Conservation (phyloP, 2,113 vertebrate species). For the Elanus axillaris region DNA sequence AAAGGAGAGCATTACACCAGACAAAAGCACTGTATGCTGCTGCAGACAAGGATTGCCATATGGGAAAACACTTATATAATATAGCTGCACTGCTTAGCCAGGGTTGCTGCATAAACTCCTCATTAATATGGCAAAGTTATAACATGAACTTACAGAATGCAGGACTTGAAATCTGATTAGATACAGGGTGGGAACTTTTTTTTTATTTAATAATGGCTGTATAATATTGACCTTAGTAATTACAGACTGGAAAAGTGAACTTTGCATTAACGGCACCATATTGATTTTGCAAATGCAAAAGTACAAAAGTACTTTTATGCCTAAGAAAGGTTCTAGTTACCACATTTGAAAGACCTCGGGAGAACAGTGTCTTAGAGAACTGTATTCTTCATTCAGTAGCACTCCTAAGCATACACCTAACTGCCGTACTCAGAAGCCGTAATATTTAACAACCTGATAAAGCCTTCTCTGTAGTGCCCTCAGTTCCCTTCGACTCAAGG, state of each 20-base stretch:
- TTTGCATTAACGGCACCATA: neutral
- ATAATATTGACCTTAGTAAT: conserved; percentile 36
- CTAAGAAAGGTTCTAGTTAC: conserved; percentile 5
- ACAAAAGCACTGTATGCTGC: neutral
- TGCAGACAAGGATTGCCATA: neutral
- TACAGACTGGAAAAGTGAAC: neutral
- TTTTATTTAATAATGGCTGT: neutral
- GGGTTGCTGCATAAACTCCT: neutral
- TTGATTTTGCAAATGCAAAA: conserved; percentile 24
- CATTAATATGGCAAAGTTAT: neutral
- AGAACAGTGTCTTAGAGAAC: conserved; percentile 28
- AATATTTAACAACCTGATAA: neutral
- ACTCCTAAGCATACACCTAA: neutral
- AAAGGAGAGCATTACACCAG: neutral
- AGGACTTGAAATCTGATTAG: neutral
- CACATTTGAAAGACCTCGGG: neutral
- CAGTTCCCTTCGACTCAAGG: neutral
- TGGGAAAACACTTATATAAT: neutral
- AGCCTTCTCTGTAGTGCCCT: neutral
- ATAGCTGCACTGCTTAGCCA: neutral
- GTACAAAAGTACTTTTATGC: conserved; percentile 41
- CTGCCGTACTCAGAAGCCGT: neutral
- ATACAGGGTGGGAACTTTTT: neutral
- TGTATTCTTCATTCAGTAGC: neutral
- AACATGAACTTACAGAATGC: neutral